These are phyloP conservation scores for Lethrus apterus DNA, from an alignment of 1,140 invertebrate genomes.

Conservation along the genomic window DNA sequence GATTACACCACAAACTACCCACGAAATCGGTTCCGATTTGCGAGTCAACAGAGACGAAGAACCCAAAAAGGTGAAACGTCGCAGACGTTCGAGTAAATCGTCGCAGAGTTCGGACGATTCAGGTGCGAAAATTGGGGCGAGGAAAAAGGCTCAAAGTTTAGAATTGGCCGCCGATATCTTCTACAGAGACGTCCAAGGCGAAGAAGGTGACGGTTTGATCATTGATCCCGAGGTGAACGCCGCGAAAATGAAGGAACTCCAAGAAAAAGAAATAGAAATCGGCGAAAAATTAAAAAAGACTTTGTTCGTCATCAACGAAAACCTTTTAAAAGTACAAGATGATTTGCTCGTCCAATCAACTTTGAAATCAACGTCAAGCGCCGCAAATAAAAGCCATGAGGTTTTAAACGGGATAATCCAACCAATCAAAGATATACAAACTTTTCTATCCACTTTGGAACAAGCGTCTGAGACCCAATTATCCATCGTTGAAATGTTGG, in stretches of 20 bases:
- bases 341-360: slow-evolving; percentile 54
- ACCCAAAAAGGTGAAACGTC: slow-evolving; percentile 39
- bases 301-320: slow-evolving; percentile 38
- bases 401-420: slow-evolving; percentile 54
- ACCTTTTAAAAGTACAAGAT: slow-evolving; percentile 50
- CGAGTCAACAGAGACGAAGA: slow-evolving; percentile 39
- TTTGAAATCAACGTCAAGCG: slow-evolving; percentile 53
- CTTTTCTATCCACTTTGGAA: slow-evolving; percentile 46
- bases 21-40: slow-evolving; percentile 40
- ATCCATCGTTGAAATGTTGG: slow-evolving; percentile 48
- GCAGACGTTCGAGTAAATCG: slow-evolving; percentile 43
- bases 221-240: slow-evolving; percentile 33
- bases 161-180: slow-evolving; percentile 31
- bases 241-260: slow-evolving; percentile 27
- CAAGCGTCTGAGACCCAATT: slow-evolving; percentile 33
- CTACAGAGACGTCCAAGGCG: slow-evolving; percentile 44
- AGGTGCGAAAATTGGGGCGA: slow-evolving; percentile 28
- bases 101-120: slow-evolving; percentile 39
- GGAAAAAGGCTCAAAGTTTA: slow-evolving; percentile 22
- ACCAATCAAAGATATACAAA: slow-evolving; percentile 56
- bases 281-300: slow-evolving; percentile 27
- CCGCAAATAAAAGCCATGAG: slow-evolving; percentile 55
- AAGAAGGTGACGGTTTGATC: slow-evolving; percentile 45
- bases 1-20: slow-evolving; percentile 36
- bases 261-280: slow-evolving; percentile 27